phyloP scores from a whole-genome alignment of 2,113 vertebrate genomes.

The Acanthochromis polyacanthus region DNA sequence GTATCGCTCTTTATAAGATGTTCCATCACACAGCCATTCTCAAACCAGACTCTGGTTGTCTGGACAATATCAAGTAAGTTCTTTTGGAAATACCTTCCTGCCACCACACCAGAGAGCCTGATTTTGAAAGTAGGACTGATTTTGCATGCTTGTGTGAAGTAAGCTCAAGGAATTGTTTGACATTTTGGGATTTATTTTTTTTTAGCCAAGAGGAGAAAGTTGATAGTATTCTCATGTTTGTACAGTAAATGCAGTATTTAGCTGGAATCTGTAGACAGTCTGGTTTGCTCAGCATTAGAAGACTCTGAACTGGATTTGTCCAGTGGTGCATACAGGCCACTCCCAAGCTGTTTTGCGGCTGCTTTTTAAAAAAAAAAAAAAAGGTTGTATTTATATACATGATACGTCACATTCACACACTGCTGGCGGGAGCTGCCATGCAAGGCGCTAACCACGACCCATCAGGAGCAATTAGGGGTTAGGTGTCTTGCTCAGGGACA shows the following conservation, averaged over 20 bases:
- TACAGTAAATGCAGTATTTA: not conserved
- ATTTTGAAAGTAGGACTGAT: not conserved
- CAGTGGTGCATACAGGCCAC: not conserved
- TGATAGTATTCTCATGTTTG: not conserved
- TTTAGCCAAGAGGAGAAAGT: not conserved
- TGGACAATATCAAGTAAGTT: conserved; percentile 99
- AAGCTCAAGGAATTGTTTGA: conserved; percentile 17
- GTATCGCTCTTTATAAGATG: conserved; percentile 99
- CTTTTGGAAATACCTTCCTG: conserved; percentile 3
- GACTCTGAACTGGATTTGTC: not conserved
- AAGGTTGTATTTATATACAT: too few relatives aligned
- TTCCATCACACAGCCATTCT: conserved; percentile 99
- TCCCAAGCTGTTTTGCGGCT: not conserved
- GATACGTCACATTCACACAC: too few relatives aligned
- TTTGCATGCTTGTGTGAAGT: conserved; percentile 25
- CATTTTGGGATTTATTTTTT: conserved; percentile 7
- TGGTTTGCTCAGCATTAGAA: conserved; percentile 23
- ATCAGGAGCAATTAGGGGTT: too few relatives aligned
- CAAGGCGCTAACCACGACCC: too few relatives aligned
- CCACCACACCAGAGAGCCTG: not conserved
- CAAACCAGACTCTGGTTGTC: conserved; percentile 98
- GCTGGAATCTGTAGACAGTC: not conserved
- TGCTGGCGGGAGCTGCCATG: too few relatives aligned
- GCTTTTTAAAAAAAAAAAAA: too few relatives aligned
- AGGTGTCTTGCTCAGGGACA: too few relatives aligned